Base-by-base conservation (phyloP, 2,888 invertebrate genomes). In the Xylota sylvarum region DNA sequence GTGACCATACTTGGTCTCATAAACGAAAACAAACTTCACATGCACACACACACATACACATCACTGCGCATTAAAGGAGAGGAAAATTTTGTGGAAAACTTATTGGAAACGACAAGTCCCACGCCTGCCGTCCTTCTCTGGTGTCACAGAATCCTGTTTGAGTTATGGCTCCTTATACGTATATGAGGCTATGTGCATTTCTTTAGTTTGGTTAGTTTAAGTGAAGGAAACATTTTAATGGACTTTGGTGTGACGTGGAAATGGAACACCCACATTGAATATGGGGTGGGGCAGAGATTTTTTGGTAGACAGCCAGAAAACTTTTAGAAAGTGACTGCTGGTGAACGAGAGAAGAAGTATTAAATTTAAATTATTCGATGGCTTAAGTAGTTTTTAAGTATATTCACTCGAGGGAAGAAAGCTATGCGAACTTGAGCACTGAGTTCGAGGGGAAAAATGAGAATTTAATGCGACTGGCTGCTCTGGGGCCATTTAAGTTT, bases 71-170 rank as follows among this genome's bases (percentile, higher is more conserved):
- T 12, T 64, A 46, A 55, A 19, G 67, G 27, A 52, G 56, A 43
- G 56, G 35, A 58, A 65, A 78, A 62, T 67, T 46, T 9, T 56
- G 69, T 46, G 48, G 37, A 65, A 62, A 70, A 74, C 46, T 69
- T 79, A 79, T 73, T 74, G 80, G 48, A 79, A 56, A 84, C 64
- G 69, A 79, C 74, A 84, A 76, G 80, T 85, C 60, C 60, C 67
- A 85, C 73, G 79, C 69, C 69, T 52, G 46, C 3, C n/a, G 70
- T 70, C 78, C 82, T 77, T 48, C 40, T 30, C 40, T 43, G 30
- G 35, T 85, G 70, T 76, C 80, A 70, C 32, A 55, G 58, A 85
- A 85, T 85, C 81, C 85, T 85, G 81, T 80, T 81, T 85, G 85
- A 81, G 65, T 81, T 72, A 81, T 81, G 14, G 80, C 80, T 80